Evolutionary conservation across 2,113 vertebrate species (phyloP).

Genomic region (Crotalus viridis): DNA sequence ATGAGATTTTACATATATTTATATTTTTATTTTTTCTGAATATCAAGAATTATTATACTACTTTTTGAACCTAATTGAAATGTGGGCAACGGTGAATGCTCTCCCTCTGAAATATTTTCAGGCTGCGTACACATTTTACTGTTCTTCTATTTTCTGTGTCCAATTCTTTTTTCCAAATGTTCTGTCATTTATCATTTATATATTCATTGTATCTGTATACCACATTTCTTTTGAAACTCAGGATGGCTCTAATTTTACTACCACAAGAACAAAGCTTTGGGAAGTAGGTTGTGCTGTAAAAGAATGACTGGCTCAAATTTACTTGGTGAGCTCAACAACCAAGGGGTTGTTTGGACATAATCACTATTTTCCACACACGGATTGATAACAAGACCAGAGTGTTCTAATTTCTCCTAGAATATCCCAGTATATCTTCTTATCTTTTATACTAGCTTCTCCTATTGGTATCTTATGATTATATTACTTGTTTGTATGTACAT

Average conservation of each 20-base stretch:
- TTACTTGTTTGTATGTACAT: neutral
- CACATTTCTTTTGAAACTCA: neutral
- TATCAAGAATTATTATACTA: neutral
- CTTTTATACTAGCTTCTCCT: neutral
- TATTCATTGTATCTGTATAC: neutral
- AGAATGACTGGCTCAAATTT: neutral
- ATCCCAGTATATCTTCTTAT: neutral
- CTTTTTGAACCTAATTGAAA: neutral
- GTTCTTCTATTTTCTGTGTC: neutral
- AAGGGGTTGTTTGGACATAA: neutral
- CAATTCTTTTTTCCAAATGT: too few relatives aligned
- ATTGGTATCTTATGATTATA: neutral
- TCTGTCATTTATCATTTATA: neutral
- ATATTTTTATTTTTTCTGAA: neutral
- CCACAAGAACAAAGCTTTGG: neutral
- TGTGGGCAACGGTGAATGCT: neutral
- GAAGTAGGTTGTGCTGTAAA: neutral
- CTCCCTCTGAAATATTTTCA: neutral
- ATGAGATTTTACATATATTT: neutral
- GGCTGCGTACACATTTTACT: neutral
- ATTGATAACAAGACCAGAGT: neutral
- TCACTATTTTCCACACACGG: neutral
- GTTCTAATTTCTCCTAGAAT: neutral
- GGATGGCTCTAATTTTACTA: neutral
- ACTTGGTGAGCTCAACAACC: neutral